These are phyloP conservation scores for Leptinotarsa juncta DNA, from an alignment of 2,888 invertebrate species.

Conservation along the genomic window DNA sequence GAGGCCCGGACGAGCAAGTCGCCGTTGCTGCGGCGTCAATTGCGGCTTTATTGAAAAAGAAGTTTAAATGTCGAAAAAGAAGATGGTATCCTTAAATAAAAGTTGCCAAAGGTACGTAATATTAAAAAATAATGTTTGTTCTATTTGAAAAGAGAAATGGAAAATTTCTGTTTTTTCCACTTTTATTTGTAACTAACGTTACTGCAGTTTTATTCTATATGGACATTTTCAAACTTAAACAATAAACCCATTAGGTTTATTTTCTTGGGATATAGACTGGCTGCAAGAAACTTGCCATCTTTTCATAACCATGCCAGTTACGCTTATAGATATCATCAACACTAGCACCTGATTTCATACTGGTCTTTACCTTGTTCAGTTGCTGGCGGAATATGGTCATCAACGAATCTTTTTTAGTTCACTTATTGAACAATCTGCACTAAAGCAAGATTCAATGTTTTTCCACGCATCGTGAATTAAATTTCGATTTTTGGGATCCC, in stretches of 20 bases:
- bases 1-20: background rate
- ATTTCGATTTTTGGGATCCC: too few relatives aligned
- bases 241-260: too few relatives aligned
- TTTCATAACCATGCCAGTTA: background rate
- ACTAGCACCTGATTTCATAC: background rate
- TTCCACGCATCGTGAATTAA: too few relatives aligned
- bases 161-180: too few relatives aligned
- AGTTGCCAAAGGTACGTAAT: too few relatives aligned
- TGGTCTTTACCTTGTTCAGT: background rate
- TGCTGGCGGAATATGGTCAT: background rate
- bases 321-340: background rate
- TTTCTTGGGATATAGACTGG: background rate
- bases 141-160: too few relatives aligned
- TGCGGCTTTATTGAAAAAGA: background rate
- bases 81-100: background rate
- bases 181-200: too few relatives aligned
- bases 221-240: too few relatives aligned
- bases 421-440: too few relatives aligned
- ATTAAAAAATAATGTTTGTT: too few relatives aligned
- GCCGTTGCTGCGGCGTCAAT: conserved; percentile 3
- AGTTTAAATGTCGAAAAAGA: background rate
- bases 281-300: background rate
- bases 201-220: too few relatives aligned
- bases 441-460: too few relatives aligned
- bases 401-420: background rate